These are phyloP conservation scores for Ardeotis arabs DNA, from an alignment of 2,113 vertebrate genomes.

Conservation along the genomic window DNA sequence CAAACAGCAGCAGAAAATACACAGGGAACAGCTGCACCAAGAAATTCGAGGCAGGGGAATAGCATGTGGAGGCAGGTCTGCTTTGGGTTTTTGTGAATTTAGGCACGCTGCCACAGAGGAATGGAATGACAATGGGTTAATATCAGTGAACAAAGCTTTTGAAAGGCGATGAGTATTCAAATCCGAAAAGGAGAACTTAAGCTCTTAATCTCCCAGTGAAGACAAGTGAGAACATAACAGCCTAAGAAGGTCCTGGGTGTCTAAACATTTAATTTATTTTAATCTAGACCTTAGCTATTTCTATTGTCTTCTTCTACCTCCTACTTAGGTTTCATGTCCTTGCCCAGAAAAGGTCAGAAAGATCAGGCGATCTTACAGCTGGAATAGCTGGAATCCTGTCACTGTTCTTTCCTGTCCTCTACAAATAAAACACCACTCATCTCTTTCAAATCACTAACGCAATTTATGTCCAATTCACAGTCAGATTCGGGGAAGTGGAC, in stretches of 20 bases:
- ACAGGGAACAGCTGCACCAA: not conserved
- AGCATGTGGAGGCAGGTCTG: not conserved
- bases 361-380: not conserved
- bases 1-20: not conserved
- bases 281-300: not conserved
- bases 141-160: not conserved
- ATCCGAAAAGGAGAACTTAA: not conserved
- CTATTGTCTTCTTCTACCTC: not conserved
- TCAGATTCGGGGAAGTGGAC: not conserved
- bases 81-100: not conserved
- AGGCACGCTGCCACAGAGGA: not conserved
- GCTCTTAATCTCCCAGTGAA: not conserved
- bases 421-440: not conserved
- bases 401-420: not conserved
- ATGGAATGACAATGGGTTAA: not conserved
- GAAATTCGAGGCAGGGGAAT: not conserved
- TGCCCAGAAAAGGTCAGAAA: not conserved
- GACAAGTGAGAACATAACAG: not conserved
- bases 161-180: not conserved
- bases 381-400: not conserved
- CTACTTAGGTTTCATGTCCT: not conserved
- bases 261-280: not conserved
- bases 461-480: not conserved
- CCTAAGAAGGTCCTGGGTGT: not conserved
- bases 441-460: not conserved